Conservation (phyloP, 2,113 vertebrate species). For the Aldabrachelys gigantea region DNA sequence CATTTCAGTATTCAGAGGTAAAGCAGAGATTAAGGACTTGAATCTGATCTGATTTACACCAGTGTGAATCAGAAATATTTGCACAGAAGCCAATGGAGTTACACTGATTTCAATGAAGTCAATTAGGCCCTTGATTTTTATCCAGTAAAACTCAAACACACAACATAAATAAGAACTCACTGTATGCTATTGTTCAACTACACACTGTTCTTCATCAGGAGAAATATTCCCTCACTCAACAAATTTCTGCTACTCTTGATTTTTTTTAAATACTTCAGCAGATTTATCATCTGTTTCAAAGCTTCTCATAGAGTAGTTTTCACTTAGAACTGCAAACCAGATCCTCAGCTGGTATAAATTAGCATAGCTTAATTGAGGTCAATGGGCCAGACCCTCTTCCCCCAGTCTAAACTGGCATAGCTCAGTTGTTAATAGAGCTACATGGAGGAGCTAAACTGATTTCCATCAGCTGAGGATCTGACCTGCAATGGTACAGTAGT, state of each 20-base stretch:
- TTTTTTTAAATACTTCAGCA: not conserved
- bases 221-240: not conserved
- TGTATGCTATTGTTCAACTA: not conserved
- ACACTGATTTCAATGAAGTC: not conserved
- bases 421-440: not conserved
- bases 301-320: not conserved
- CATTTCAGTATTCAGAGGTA: not conserved
- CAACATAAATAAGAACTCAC: not conserved
- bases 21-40: not conserved
- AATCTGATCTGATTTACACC: not conserved
- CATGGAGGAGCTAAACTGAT: accelerated
- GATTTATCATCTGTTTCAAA: not conserved
- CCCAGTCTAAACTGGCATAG: not conserved
- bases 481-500: not conserved
- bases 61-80: not conserved
- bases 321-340: not conserved
- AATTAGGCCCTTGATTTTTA: not conserved
- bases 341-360: accelerated
- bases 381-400: not conserved
- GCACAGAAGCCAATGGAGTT: not conserved
- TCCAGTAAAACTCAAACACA: accelerated
- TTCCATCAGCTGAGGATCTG: accelerated
- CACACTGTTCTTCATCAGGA: not conserved
- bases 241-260: not conserved
- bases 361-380: accelerated